Conservation (phyloP, 2,888 invertebrate genomes). For the Drosophila mimica region DNA sequence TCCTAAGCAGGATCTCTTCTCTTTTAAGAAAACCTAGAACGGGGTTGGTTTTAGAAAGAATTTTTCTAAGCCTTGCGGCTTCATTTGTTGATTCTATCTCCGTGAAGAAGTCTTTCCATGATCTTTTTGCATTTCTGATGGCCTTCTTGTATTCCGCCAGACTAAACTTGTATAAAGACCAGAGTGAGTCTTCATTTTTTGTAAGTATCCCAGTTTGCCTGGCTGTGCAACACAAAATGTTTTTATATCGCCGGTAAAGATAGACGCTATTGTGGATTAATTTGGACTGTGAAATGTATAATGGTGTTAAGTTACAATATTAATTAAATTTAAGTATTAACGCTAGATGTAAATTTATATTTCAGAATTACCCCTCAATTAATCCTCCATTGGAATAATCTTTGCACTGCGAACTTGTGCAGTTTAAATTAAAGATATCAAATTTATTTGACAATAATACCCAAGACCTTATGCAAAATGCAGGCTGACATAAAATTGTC, state of each 20-base stretch:
- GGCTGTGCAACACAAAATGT: not conserved
- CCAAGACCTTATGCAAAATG: not conserved
- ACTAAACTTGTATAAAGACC: not conserved
- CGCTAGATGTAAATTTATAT: not conserved
- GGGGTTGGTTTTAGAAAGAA: too few relatives aligned
- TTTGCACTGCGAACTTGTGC: not conserved
- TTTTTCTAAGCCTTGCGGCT: too few relatives aligned
- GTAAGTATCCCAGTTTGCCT: too few relatives aligned
- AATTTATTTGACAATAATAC: not conserved
- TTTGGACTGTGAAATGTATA: not conserved
- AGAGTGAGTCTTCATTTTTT: too few relatives aligned
- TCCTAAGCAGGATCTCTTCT: too few relatives aligned
- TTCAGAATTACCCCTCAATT: not conserved
- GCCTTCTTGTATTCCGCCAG: too few relatives aligned
- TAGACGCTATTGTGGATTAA: not conserved
- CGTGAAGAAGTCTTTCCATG: too few relatives aligned
- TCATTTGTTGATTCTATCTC: too few relatives aligned
- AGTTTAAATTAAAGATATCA: not conserved
- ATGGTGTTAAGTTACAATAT: too few relatives aligned
- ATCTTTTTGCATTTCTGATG: too few relatives aligned
- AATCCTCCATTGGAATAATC: too few relatives aligned
- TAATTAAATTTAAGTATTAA: not conserved
- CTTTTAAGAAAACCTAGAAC: too few relatives aligned
- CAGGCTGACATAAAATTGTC: not conserved
- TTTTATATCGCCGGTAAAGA: not conserved